Percentiles rank a stretch among this genome's conserved stretches.
These are phyloP conservation scores for Pinna nobilis DNA, from an alignment of 1,140 invertebrate species.

Conservation along the genomic window DNA sequence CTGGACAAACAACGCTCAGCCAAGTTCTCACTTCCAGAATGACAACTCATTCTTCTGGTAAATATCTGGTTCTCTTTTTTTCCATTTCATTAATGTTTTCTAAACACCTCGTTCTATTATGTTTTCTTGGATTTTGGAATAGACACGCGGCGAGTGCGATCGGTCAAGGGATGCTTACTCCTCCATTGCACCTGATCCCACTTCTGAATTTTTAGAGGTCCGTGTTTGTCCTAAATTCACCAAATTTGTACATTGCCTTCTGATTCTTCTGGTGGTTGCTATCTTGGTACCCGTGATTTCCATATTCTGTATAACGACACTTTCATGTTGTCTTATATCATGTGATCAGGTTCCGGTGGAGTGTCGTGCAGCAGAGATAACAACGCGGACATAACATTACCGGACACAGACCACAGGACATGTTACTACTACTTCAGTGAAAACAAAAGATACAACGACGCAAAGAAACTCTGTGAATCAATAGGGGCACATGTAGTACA, in stretches of 20 bases:
- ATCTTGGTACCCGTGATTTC: too few relatives aligned
- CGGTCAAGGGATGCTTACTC: too few relatives aligned
- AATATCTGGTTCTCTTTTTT: neutral
- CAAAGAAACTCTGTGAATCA: slow-evolving; percentile 1
- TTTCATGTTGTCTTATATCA: too few relatives aligned
- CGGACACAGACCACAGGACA: slow-evolving; percentile 4
- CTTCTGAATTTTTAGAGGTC: too few relatives aligned
- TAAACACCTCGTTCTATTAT: neutral
- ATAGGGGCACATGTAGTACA: slow-evolving; percentile 14
- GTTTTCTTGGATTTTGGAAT: too few relatives aligned
- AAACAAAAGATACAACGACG: neutral
- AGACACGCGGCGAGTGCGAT: too few relatives aligned
- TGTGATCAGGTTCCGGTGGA: neutral
- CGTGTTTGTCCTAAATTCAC: too few relatives aligned
- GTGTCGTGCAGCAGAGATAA: slow-evolving; percentile 6
- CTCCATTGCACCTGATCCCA: too few relatives aligned
- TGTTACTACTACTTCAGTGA: slow-evolving; percentile 14
- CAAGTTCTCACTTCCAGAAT: neutral
- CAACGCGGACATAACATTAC: neutral
- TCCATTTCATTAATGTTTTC: neutral
- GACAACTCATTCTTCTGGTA: neutral
- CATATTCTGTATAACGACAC: too few relatives aligned
- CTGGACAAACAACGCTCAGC: neutral
- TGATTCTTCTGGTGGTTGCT: too few relatives aligned
- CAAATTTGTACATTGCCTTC: too few relatives aligned